Conservation (phyloP, 1,140 invertebrate species). For the Drosophila micromelanica region DNA sequence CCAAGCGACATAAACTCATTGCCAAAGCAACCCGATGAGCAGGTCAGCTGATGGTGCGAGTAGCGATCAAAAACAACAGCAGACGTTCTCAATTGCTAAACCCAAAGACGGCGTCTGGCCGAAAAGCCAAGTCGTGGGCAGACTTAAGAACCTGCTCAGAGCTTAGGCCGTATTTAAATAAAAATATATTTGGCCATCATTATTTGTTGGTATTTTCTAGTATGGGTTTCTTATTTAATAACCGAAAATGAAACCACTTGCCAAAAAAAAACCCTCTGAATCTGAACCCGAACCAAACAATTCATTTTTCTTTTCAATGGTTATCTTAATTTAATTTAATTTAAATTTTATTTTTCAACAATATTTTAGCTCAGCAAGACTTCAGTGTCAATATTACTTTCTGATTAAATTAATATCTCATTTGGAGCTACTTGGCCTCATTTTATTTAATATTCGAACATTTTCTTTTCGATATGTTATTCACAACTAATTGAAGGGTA, state of each 20-base stretch:
- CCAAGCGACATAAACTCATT: conserved; percentile 1
- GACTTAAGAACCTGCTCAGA: conserved; percentile 1
- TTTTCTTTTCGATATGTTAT: too few relatives aligned
- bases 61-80: not conserved
- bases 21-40: not conserved
- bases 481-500: too few relatives aligned
- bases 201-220: not conserved
- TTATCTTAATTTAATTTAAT: too few relatives aligned
- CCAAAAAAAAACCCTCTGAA: too few relatives aligned
- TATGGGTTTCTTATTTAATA: not conserved
- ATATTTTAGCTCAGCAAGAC: too few relatives aligned
- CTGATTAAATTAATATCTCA: too few relatives aligned
- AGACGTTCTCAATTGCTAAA: not conserved
- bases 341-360: too few relatives aligned
- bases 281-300: too few relatives aligned
- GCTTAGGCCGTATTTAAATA: conserved; percentile 2
- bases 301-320: too few relatives aligned
- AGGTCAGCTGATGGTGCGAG: not conserved
- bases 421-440: not conserved
- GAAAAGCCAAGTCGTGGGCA: not conserved
- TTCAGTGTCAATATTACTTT: too few relatives aligned
- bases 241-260: too few relatives aligned
- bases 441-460: too few relatives aligned
- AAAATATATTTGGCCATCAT: not conserved
- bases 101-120: not conserved